phyloP scores from a whole-genome alignment of 2,113 vertebrate genomes.

The Cardinalis cardinalis region DNA sequence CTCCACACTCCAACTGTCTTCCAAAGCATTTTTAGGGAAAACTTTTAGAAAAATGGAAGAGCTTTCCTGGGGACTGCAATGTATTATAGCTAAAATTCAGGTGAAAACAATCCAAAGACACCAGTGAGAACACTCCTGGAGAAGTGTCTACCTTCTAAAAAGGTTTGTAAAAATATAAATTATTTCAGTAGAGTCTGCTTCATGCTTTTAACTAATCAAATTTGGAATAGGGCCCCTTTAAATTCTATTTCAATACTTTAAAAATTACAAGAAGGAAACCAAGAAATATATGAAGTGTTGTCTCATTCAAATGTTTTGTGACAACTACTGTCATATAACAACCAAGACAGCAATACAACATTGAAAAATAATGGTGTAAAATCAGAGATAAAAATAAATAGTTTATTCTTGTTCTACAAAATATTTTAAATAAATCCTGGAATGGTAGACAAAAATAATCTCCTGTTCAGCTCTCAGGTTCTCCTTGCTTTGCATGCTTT shows the following conservation, averaged over 20 bases:
- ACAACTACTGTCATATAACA: neutral
- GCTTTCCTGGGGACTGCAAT: accelerated
- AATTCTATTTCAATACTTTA: neutral
- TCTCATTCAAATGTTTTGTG: neutral
- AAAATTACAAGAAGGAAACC: neutral
- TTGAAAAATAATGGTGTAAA: neutral
- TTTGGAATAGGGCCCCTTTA: neutral
- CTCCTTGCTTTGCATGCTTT: neutral
- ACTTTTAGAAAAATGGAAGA: neutral
- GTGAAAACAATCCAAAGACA: neutral
- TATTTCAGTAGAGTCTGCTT: neutral
- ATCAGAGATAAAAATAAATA: neutral
- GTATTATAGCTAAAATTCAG: neutral
- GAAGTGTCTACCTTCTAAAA: neutral
- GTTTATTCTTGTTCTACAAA: neutral
- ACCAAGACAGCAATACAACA: neutral
- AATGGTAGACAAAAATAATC: neutral
- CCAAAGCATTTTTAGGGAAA: neutral
- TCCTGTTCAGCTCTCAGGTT: neutral
- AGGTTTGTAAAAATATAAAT: neutral
- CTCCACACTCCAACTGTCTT: neutral
- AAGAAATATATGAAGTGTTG: neutral
- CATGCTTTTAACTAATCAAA: neutral
- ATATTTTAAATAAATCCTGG: neutral
- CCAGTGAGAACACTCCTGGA: neutral